phyloP scores from a whole-genome alignment of 2,888 invertebrate genomes.

The Buathra laborator region DNA sequence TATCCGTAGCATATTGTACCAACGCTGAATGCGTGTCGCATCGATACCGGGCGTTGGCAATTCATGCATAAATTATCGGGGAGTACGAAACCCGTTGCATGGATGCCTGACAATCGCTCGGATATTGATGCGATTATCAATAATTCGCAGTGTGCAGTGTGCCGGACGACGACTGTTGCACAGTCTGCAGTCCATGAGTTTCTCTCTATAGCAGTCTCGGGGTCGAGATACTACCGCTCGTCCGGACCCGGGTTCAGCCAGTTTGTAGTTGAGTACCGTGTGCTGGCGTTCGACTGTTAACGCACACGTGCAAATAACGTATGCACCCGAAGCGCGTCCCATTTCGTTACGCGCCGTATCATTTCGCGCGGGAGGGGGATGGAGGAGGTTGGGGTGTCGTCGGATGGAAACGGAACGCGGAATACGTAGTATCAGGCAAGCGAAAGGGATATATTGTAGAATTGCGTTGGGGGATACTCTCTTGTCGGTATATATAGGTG shows the following conservation, averaged over 20 bases:
- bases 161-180: slow-evolving; percentile 58
- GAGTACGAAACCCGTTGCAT: slow-evolving; percentile 44
- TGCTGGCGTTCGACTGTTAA: slow-evolving; percentile 63
- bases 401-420: slow-evolving; percentile 37
- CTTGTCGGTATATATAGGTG: background rate
- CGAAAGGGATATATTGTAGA: slow-evolving; percentile 32
- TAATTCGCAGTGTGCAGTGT: slow-evolving; percentile 77
- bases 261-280: slow-evolving; percentile 47
- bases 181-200: slow-evolving; percentile 11
- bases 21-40: slow-evolving; percentile 65
- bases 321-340: slow-evolving; percentile 44
- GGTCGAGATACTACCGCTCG: slow-evolving; percentile 33
- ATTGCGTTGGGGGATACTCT: slow-evolving; percentile 24
- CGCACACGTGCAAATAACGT: slow-evolving; percentile 62
- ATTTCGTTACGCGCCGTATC: slow-evolving; percentile 53
- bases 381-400: slow-evolving; percentile 5
- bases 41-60: slow-evolving; percentile 79
- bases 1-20: background rate
- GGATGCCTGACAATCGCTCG: slow-evolving; percentile 80
- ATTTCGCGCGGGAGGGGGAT: slow-evolving; percentile 33
- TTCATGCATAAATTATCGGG: slow-evolving; percentile 82
- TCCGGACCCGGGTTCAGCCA: slow-evolving; percentile 43
- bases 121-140: slow-evolving; percentile 84
- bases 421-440: slow-evolving; percentile 14
- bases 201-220: slow-evolving; percentile 5